These are phyloP conservation scores for Nothura maculosa DNA, from an alignment of 2,797 vertebrate genomes.

Conservation along the genomic window DNA sequence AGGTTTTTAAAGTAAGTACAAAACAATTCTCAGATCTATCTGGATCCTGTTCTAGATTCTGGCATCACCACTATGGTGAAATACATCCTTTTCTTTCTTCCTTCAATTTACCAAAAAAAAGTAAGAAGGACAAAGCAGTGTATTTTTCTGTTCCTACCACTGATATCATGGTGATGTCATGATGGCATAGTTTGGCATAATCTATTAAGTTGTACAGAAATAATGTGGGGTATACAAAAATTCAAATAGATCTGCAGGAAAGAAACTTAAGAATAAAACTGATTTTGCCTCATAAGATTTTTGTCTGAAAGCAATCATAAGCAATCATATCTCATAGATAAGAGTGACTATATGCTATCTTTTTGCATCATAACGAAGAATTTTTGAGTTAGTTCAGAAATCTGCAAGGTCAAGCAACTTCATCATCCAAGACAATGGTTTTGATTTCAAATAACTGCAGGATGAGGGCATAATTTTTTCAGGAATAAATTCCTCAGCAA, in stretches of 20 bases:
- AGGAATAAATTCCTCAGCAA: neutral
- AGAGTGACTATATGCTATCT: neutral
- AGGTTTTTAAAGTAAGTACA: neutral
- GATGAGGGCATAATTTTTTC: constrained; percentile 10
- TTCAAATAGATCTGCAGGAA: neutral
- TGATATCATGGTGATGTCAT: neutral
- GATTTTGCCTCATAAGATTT: neutral
- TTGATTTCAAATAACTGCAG: constrained; percentile 38
- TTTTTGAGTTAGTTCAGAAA: constrained; percentile 46
- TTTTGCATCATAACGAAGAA: constrained; percentile 40
- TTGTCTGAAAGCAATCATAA: constrained; percentile 30
- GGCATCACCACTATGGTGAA: neutral
- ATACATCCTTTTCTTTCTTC: neutral
- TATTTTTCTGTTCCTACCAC: neutral
- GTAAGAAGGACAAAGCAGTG: neutral
- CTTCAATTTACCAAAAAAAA: neutral
- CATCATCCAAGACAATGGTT: constrained; percentile 45
- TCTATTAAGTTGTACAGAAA: neutral
- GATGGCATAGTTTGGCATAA: neutral
- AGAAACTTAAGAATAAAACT: neutral
- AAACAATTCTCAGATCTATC: constrained; percentile 20
- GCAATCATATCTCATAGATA: constrained; percentile 36
- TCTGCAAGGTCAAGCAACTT: constrained; percentile 35
- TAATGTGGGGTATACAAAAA: constrained; percentile 3
- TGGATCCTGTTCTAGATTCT: neutral